Base-by-base conservation (phyloP, 2,113 vertebrate genomes). In the Callithrix jacchus region DNA sequence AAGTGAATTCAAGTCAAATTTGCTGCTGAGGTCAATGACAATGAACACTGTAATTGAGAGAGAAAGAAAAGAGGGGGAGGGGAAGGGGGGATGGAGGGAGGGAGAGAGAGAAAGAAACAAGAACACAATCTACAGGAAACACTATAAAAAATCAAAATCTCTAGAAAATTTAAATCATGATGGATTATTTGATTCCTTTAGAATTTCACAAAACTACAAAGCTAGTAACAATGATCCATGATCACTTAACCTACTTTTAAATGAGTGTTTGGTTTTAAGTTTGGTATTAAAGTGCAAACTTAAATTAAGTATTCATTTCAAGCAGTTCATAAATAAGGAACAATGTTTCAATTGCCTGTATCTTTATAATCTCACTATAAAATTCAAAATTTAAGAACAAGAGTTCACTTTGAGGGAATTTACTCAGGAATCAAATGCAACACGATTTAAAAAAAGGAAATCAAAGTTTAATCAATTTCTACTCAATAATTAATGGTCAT, bases 251-350 rank as follows among this genome's bases (percentile, higher is more conserved):
- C 94, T 97, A 97, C 89, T 98, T 96, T 92, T 97, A 98, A 96
- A 89, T 96, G 94, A 97, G 96, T 89, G 95, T 98, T 98, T 97
- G 97, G 96, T 98, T 98, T 97, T 98, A 98, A 98, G 94, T 98
- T 93, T 94, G 97, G 91, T 96, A 97, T 98, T 98, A 98, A 98
- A 98, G 98, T 98, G 98, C 98, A 98, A 98, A 98, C 97, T 98
- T 97, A 98, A 97, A 96, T 93, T 52, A 96, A 97, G 52, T 88
- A 97, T 96, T 97, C 94, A 97, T 97, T 98, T 99, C 96, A 97
- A 98, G 97, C 97, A 96, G 97, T 98, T 98, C 64, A 97, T 96
- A 96, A 98, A 97, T 68, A 77, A 97, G 81, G 56, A 79, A 90
- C n/a, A 88, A 95, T 79, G 80, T 35, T 98, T 98, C 97, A 97